phyloP scores from a whole-genome alignment of 1,140 invertebrate genomes.

The Argopecten irradians region DNA sequence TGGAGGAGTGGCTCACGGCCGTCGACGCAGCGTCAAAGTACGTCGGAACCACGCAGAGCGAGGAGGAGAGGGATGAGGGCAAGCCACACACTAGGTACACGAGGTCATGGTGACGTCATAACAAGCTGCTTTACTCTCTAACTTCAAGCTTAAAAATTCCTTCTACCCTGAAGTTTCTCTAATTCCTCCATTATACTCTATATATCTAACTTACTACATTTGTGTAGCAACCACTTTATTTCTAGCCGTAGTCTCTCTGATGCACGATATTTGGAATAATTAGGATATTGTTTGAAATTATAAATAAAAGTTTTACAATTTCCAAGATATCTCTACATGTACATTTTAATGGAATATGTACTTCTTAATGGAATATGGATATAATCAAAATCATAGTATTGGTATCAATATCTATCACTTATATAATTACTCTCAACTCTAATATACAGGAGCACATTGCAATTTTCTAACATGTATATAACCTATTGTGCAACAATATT shows the following conservation, averaged over 20 bases:
- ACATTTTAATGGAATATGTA: too few species aligned
- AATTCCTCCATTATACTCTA: not conserved
- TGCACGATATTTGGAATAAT: too few species aligned
- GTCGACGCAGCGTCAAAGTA: slow-evolving; percentile 64
- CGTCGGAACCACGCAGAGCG: slow-evolving; percentile 67
- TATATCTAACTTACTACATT: too few species aligned
- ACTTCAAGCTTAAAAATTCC: not conserved
- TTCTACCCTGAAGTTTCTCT: not conserved
- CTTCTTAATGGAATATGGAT: too few species aligned
- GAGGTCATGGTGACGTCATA: not conserved
- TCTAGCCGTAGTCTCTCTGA: slow-evolving; percentile 24
- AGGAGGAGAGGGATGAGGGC: slow-evolving; percentile 64
- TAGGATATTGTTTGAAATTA: too few species aligned
- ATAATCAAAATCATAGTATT: too few species aligned
- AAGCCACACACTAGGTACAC: slow-evolving; percentile 67
- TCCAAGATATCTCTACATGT: too few species aligned
- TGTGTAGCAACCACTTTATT: too few species aligned
- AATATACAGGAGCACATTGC: not conserved
- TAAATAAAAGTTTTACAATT: too few species aligned
- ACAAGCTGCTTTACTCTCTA: not conserved
- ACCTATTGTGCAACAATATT: not conserved
- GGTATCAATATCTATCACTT: too few species aligned
- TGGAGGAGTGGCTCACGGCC: slow-evolving; percentile 73
- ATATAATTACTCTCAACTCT: too few species aligned
- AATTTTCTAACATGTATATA: not conserved